Percentiles rank a stretch among this genome's conserved stretches.
These are phyloP conservation scores for Urophycis tenuis DNA, from an alignment of 2,797 vertebrate species.

Conservation along the genomic window DNA sequence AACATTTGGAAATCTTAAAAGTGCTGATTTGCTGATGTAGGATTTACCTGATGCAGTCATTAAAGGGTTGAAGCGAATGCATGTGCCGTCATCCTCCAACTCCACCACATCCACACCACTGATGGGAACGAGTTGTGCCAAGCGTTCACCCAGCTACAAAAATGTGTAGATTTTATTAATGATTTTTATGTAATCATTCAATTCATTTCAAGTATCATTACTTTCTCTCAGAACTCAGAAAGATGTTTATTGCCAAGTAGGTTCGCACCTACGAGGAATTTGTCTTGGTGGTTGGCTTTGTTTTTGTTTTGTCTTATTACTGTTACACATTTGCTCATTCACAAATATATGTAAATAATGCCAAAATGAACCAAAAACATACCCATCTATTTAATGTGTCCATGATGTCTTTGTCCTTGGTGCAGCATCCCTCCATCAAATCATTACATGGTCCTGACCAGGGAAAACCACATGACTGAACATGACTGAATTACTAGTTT, in stretches of 20 bases:
- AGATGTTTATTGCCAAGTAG: too few species aligned
- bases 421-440: conserved; percentile 56
- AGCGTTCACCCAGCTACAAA: conserved; percentile 81
- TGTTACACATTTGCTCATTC: background rate
- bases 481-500: too few species aligned
- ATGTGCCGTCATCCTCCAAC: conserved; percentile 84
- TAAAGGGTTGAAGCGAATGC: conserved; percentile 87
- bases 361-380: conserved; percentile 48
- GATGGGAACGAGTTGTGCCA: conserved; percentile 76
- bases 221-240: too few species aligned
- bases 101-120: conserved; percentile 87
- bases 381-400: conserved; percentile 93
- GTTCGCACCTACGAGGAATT: too few species aligned
- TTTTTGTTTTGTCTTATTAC: background rate
- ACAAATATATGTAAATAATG: background rate
- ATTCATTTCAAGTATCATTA: background rate
- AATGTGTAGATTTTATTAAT: background rate
- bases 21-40: background rate
- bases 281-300: too few species aligned
- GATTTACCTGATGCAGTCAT: conserved; percentile 86
- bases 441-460: conserved; percentile 55
- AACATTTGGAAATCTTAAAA: background rate
- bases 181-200: background rate
- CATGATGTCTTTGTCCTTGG: conserved; percentile 73
- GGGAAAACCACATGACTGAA: background rate